Conservation (phyloP, 2,888 invertebrate genomes). For the Caenorhabditis imperialis region DNA sequence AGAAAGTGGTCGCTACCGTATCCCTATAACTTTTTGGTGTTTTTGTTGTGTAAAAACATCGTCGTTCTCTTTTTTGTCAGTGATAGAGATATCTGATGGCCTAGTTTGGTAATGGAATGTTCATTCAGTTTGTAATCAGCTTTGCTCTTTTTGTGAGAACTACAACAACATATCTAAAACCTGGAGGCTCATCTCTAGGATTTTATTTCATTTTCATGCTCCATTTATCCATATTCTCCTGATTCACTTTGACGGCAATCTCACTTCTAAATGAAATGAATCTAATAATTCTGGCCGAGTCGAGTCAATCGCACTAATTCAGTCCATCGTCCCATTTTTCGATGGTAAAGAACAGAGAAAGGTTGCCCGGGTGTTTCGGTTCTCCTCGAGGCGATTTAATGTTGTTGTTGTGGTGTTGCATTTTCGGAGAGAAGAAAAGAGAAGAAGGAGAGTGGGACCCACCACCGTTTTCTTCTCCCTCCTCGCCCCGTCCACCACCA, state of each 20-base stretch:
- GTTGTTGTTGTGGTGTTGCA: conserved; percentile 54
- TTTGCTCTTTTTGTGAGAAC: not conserved
- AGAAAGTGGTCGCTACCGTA: conserved; percentile 29
- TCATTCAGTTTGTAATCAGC: conserved; percentile 11
- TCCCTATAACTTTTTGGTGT: conserved; percentile 1
- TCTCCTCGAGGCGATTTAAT: conserved; percentile 43
- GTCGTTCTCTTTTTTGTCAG: not conserved
- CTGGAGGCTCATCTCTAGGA: too few relatives aligned
- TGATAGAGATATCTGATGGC: conserved; percentile 20
- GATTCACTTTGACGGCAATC: too few relatives aligned
- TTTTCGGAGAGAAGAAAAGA: conserved; percentile 23
- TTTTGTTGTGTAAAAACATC: conserved; percentile 6
- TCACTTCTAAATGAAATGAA: conserved; percentile 15
- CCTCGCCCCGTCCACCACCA: conserved; percentile 21
- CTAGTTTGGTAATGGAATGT: conserved; percentile 25
- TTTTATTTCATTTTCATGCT: not conserved
- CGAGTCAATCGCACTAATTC: conserved; percentile 24
- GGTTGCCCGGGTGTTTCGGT: conserved; percentile 2
- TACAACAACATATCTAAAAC: too few relatives aligned
- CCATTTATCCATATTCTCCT: not conserved
- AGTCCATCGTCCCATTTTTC: too few relatives aligned
- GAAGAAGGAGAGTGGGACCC: not conserved
- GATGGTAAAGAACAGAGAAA: too few relatives aligned
- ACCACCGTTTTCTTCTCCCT: conserved; percentile 10
- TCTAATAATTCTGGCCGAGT: conserved; percentile 21